These are phyloP conservation scores for Hypotaenidia philippensis DNA, from an alignment of 2,797 vertebrate genomes.

Conservation along the genomic window DNA sequence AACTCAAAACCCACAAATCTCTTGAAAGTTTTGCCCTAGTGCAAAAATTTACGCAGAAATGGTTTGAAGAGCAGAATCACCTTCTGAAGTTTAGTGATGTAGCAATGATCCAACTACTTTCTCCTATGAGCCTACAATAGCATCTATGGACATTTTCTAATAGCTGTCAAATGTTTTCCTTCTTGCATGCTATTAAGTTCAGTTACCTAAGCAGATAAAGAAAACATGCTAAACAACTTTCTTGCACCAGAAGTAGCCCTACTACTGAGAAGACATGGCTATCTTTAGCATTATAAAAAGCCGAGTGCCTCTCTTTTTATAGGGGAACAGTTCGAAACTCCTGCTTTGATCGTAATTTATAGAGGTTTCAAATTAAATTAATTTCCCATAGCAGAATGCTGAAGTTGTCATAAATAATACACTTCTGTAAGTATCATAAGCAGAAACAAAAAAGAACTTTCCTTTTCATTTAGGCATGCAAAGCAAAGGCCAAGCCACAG, in stretches of 20 bases:
- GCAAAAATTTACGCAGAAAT: not conserved
- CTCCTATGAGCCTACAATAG: not conserved
- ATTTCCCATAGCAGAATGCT: not conserved
- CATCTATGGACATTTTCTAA: not conserved
- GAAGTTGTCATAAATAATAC: not conserved
- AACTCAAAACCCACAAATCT: not conserved
- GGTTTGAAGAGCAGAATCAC: not conserved
- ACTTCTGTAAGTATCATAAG: not conserved
- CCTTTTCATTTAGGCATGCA: not conserved
- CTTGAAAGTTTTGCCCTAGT: not conserved
- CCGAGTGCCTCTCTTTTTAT: rapidly evolving
- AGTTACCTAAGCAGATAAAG: not conserved
- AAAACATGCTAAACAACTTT: not conserved
- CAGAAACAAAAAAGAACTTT: not conserved
- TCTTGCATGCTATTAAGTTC: not conserved
- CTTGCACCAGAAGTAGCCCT: not conserved
- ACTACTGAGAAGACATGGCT: not conserved
- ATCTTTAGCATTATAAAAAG: not conserved
- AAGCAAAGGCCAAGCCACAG: not conserved
- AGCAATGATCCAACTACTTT: not conserved
- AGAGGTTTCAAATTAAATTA: not conserved
- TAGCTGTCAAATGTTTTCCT: not conserved
- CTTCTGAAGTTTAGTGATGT: not conserved
- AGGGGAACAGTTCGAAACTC: not conserved
- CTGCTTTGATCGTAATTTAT: not conserved